Percentiles rank a stretch among this genome's conserved stretches.
phyloP scores from a whole-genome alignment of 1,140 invertebrate species.

The Gonatopus flavifemur region DNA sequence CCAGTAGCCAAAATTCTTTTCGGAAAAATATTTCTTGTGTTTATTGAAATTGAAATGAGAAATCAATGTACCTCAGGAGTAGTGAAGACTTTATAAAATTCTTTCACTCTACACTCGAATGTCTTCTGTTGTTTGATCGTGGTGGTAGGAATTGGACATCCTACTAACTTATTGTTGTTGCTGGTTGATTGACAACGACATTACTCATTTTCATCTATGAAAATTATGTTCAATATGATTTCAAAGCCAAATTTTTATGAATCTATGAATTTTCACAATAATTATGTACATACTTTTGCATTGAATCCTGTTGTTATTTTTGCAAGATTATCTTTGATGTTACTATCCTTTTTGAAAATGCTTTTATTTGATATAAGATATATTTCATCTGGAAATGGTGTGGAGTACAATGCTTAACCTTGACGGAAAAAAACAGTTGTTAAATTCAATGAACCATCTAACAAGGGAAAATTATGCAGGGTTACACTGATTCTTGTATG shows the following conservation, averaged over 20 bases:
- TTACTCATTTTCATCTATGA: constrained; percentile 52
- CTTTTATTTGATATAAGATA: too few species aligned
- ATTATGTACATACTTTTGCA: constrained; percentile 55
- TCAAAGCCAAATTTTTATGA: too few species aligned
- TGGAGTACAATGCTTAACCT: too few species aligned
- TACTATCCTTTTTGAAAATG: constrained; percentile 86
- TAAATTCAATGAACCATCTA: too few species aligned
- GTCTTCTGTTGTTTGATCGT: constrained; percentile 74
- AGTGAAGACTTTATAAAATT: constrained; percentile 88
- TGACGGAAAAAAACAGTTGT: too few species aligned
- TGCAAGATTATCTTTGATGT: constrained; percentile 65
- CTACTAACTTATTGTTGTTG: constrained; percentile 41
- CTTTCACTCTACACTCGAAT: constrained; percentile 85
- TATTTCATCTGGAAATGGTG: too few species aligned
- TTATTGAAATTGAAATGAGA: too few species aligned
- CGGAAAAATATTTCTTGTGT: too few species aligned
- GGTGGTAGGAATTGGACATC: constrained; percentile 75
- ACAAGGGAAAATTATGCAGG: too few species aligned
- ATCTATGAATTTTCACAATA: too few species aligned
- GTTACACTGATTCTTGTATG: too few species aligned
- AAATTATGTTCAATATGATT: not conserved
- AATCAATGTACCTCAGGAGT: constrained; percentile 64
- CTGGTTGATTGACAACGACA: constrained; percentile 16
- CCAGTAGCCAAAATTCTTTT: too few species aligned
- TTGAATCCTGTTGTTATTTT: constrained; percentile 70